These are phyloP conservation scores for Anomalospiza imberbis DNA, from an alignment of 2,797 vertebrate genomes.

Conservation along the genomic window DNA sequence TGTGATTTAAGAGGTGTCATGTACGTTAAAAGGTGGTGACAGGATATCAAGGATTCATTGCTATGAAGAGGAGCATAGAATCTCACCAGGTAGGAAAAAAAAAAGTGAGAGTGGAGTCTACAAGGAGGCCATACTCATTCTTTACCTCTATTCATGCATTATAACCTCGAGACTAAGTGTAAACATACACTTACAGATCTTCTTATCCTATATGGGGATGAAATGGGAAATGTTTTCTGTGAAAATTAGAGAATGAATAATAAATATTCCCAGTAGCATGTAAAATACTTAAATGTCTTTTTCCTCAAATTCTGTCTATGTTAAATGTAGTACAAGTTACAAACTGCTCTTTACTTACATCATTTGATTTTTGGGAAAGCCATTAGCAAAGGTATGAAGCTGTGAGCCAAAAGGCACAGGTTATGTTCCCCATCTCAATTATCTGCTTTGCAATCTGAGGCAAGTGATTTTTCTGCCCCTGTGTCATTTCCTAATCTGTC, in stretches of 20 bases:
- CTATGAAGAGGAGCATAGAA: neutral
- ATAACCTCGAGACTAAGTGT: neutral
- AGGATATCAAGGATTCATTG: neutral
- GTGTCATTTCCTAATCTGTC: neutral
- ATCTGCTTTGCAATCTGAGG: neutral
- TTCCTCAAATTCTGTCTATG: neutral
- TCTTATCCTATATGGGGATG: neutral
- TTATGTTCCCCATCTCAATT: neutral
- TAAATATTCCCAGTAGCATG: neutral
- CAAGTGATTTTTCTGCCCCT: neutral
- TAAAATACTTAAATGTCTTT: neutral
- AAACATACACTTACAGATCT: neutral
- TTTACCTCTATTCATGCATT: neutral
- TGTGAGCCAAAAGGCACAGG: neutral
- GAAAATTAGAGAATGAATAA: neutral
- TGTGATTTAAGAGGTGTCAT: neutral
- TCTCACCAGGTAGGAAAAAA: neutral
- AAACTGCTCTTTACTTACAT: neutral
- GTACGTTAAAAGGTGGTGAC: neutral
- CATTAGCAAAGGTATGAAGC: neutral
- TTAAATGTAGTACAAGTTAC: neutral
- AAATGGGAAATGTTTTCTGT: neutral
- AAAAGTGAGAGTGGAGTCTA: neutral
- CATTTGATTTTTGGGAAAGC: neutral
- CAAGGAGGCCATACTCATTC: neutral